Conservation (phyloP, 2,113 vertebrate genomes). For the Morone saxatilis region DNA sequence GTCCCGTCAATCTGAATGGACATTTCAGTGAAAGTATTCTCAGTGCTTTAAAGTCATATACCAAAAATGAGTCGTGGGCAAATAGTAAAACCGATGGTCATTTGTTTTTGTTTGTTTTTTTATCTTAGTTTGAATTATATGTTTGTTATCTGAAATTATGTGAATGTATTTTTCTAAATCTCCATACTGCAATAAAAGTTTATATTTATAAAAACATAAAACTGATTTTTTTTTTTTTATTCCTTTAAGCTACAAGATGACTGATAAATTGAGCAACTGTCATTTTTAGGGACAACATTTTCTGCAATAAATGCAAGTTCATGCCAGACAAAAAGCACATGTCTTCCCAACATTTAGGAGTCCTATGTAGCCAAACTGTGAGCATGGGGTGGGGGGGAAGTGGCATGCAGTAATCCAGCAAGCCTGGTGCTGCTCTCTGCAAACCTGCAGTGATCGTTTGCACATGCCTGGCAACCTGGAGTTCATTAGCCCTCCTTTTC, state of each 20-base stretch:
- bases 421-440: conserved; percentile 74
- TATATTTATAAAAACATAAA: conserved; percentile 95
- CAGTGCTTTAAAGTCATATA: conserved; percentile 89
- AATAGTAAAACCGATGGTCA: conserved; percentile 78
- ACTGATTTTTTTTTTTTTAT: conserved; percentile 14
- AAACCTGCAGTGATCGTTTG: conserved; percentile 84
- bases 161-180: conserved; percentile 99
- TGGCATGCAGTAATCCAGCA: conserved; percentile 75
- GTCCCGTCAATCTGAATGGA: conserved; percentile 63
- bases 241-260: neutral
- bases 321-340: conserved; percentile 60
- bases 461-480: conserved; percentile 86
- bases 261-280: neutral
- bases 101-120: conserved; percentile 57
- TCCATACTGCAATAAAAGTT: conserved; percentile 98
- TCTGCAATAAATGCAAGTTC: conserved; percentile 53
- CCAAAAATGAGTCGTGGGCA: conserved; percentile 91
- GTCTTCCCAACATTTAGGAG: conserved; percentile 62
- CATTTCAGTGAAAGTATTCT: conserved; percentile 63
- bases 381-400: conserved; percentile 24
- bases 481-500: conserved; percentile 85
- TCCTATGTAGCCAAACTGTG: conserved; percentile 65
- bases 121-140: conserved; percentile 88
- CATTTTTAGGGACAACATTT: conserved; percentile 33
- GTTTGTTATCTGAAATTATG: conserved; percentile 99